phyloP scores from a whole-genome alignment of 2,797 vertebrate genomes.

The Clangula hyemalis region DNA sequence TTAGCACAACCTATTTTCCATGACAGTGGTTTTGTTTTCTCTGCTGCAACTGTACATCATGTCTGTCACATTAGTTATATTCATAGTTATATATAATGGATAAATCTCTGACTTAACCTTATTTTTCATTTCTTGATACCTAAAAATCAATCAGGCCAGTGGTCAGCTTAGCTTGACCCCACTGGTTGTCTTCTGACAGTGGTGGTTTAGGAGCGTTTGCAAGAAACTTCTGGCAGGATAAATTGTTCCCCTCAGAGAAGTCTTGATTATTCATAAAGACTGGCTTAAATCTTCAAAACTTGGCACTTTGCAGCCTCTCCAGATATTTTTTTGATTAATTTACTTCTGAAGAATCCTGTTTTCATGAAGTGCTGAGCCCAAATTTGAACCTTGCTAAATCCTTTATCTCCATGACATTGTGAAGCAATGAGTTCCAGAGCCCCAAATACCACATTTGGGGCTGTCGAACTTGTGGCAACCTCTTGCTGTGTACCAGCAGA shows the following conservation, averaged over 20 bases:
- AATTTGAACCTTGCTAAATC: neutral
- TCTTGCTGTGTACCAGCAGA: neutral
- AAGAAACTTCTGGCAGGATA: neutral
- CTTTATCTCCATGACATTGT: neutral
- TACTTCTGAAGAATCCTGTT: neutral
- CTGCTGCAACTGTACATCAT: neutral
- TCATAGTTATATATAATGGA: neutral
- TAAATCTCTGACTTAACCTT: neutral
- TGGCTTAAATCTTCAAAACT: neutral
- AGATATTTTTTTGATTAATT: conserved; percentile 1
- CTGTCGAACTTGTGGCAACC: neutral
- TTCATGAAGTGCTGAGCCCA: neutral
- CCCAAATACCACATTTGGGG: neutral
- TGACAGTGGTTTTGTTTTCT: conserved; percentile 15
- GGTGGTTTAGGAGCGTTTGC: neutral
- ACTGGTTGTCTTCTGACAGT: neutral
- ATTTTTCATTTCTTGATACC: neutral
- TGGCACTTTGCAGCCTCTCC: neutral
- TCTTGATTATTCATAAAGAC: neutral
- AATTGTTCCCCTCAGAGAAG: neutral
- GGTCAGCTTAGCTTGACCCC: neutral
- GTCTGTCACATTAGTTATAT: neutral
- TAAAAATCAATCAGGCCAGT: neutral
- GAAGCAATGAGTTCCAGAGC: neutral
- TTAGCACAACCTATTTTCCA: neutral